These are phyloP conservation scores for Andrena fulva DNA, from an alignment of 2,888 invertebrate species.

Conservation along the genomic window DNA sequence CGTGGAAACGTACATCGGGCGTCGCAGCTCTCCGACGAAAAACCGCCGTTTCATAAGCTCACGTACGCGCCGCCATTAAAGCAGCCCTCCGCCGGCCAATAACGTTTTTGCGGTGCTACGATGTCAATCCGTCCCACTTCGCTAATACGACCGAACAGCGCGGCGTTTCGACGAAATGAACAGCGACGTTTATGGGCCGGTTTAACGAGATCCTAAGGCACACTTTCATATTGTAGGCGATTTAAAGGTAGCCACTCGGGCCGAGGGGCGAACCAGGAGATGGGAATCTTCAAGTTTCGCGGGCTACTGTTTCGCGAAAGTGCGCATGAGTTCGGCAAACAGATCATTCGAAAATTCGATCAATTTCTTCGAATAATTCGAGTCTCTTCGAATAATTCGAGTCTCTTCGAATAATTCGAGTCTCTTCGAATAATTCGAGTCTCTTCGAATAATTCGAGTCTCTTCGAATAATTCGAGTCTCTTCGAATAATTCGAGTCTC, in stretches of 20 bases:
- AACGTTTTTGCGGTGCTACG: slow-evolving; percentile 63
- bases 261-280: not conserved
- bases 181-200: slow-evolving; percentile 54
- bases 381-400: too few species aligned
- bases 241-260: not conserved
- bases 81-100: slow-evolving; percentile 42
- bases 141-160: slow-evolving; percentile 33
- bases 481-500: too few species aligned
- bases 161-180: slow-evolving; percentile 29
- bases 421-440: too few species aligned
- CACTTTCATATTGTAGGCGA: slow-evolving; percentile 40
- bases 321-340: too few species aligned
- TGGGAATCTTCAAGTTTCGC: not conserved
- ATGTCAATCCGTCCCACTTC: slow-evolving; percentile 63
- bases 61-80: slow-evolving; percentile 42
- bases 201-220: slow-evolving; percentile 52
- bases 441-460: too few species aligned
- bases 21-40: slow-evolving; percentile 65
- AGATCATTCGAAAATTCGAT: too few species aligned
- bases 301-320: too few species aligned
- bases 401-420: too few species aligned
- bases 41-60: slow-evolving; percentile 61
- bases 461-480: too few species aligned
- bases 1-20: slow-evolving; percentile 58
- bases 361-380: too few species aligned